Evolutionary conservation across 1,140 invertebrate species (phyloP).

Genomic region (Ceratina calcarata): DNA sequence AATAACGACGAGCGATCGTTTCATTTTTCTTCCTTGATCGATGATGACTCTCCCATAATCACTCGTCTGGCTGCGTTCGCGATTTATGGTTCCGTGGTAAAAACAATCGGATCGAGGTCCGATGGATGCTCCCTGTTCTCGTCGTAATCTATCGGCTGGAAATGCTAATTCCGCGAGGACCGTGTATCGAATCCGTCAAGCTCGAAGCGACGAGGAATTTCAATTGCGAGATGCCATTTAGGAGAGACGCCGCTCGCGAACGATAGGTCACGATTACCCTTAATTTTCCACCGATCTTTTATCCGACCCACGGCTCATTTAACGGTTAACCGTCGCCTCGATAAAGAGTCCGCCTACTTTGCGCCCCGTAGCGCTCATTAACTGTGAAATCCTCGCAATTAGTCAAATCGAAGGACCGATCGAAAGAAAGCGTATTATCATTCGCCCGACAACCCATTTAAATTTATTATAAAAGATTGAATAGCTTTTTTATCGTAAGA

Average conservation of each 20-base stretch:
- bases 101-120: conserved; percentile 8
- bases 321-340: background rate
- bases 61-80: background rate
- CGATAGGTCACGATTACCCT: background rate
- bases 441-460: too few relatives aligned
- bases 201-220: background rate
- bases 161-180: background rate
- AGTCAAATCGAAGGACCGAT: background rate
- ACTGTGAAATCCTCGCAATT: conserved; percentile 7
- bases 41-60: background rate
- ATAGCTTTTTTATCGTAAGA: too few relatives aligned
- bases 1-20: background rate
- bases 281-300: conserved; percentile 10
- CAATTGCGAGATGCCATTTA: background rate
- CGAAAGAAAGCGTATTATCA: too few relatives aligned
- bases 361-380: background rate
- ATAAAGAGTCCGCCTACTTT: background rate
- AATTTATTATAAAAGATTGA: too few relatives aligned
- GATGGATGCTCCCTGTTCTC: background rate
- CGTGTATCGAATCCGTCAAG: background rate
- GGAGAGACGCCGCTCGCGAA: background rate
- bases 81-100: background rate
- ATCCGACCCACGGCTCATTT: background rate
- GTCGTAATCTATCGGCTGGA: background rate
- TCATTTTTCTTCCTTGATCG: conserved; percentile 28